phyloP scores from a whole-genome alignment of 2,113 vertebrate genomes.

The Uropsilus gracilis region DNA sequence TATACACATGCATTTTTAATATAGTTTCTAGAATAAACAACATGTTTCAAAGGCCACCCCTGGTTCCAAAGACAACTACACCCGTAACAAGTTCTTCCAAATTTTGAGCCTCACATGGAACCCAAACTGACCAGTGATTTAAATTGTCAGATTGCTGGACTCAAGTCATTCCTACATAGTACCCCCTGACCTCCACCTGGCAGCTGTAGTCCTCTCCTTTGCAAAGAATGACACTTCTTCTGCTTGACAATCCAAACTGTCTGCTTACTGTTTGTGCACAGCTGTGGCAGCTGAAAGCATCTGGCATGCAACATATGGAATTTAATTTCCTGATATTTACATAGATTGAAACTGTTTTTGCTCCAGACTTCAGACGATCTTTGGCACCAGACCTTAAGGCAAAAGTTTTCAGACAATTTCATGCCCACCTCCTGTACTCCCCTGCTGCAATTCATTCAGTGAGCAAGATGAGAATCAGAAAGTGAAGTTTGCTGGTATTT shows the following conservation, averaged over 20 bases:
- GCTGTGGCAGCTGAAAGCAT: conserved; percentile 86
- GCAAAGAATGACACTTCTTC: conserved; percentile 59
- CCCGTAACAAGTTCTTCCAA: conserved; percentile 67
- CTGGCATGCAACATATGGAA: conserved; percentile 86
- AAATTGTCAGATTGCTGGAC: conserved; percentile 81
- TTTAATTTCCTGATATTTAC: conserved; percentile 89
- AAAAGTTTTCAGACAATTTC: conserved; percentile 82
- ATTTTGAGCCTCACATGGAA: conserved; percentile 58
- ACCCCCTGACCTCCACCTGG: conserved; percentile 71
- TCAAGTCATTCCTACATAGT: conserved; percentile 53
- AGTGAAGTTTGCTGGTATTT: conserved; percentile 70
- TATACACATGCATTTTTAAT: conserved; percentile 6
- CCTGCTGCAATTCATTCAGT: conserved; percentile 69
- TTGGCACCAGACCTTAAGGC: conserved; percentile 82
- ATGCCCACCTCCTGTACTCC: conserved; percentile 21
- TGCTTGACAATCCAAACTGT: conserved; percentile 74
- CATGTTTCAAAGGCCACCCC: conserved; percentile 31
- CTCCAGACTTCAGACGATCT: conserved; percentile 83
- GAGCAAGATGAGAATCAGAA: conserved; percentile 82
- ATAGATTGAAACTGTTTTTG: conserved; percentile 86
- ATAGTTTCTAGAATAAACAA: conserved; percentile 75
- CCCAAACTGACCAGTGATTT: conserved; percentile 67
- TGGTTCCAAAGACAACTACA: conserved; percentile 21
- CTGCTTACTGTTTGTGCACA: conserved; percentile 81
- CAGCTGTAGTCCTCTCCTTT: neutral